These are phyloP conservation scores for Polypterus senegalus DNA, from an alignment of 2,113 vertebrate species.

Conservation along the genomic window DNA sequence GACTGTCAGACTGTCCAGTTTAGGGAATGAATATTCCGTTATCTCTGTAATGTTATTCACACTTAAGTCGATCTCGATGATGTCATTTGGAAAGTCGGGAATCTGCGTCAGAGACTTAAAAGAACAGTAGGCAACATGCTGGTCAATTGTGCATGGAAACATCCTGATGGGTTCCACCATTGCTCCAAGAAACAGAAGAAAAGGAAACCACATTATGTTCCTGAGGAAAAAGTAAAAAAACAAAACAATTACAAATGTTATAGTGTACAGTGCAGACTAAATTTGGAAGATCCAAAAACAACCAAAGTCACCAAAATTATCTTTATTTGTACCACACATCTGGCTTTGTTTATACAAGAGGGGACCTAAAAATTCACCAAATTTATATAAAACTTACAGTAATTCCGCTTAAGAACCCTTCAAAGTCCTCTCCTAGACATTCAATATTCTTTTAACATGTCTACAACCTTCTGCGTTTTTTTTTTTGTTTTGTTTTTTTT, in stretches of 20 bases:
- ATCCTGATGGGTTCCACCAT: conserved; percentile 21
- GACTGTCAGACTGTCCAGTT: conserved; percentile 33
- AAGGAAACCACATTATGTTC: conserved; percentile 25
- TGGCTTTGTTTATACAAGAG: too few species aligned
- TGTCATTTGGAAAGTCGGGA: conserved; percentile 47
- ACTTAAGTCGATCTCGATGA: conserved; percentile 42
- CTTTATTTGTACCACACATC: too few species aligned
- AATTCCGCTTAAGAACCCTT: too few species aligned
- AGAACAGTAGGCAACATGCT: conserved; percentile 24
- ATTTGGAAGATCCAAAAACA: not conserved
- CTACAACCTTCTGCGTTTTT: too few species aligned
- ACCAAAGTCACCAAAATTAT: too few species aligned
- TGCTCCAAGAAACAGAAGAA: conserved; percentile 27
- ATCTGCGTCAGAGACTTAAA: conserved; percentile 32
- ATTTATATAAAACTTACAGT: too few species aligned
- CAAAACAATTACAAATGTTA: not conserved
- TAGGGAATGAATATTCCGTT: conserved; percentile 43
- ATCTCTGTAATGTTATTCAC: conserved; percentile 51
- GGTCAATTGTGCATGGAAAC: conserved; percentile 32
- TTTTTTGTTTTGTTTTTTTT: too few species aligned
- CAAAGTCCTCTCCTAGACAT: too few species aligned
- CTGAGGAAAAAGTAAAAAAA: conserved; percentile 20
- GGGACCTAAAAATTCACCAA: too few species aligned
- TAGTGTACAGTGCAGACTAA: not conserved
- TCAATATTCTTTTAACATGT: too few species aligned